Conservation (phyloP, 2,113 vertebrate genomes). For the Esox niger region DNA sequence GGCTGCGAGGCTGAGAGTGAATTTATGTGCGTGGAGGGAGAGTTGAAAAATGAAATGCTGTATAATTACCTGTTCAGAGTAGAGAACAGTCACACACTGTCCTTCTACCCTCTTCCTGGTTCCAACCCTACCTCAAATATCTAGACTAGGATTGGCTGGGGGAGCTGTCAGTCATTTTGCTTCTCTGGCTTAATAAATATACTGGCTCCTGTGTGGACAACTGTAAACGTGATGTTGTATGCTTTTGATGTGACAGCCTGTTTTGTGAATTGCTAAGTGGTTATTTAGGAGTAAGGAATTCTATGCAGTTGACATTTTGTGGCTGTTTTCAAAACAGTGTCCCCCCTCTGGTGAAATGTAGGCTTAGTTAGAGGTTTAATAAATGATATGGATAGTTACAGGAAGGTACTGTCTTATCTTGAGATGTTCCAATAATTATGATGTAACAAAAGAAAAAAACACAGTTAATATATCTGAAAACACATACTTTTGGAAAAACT, state of each 20-base stretch:
- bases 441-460: no score
- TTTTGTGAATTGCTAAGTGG: background rate
- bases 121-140: constrained; percentile 3
- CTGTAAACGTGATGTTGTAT: background rate
- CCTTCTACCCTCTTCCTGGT: constrained; percentile 31
- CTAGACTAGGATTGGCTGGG: constrained; percentile 28
- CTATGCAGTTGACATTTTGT: background rate
- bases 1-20: background rate
- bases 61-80: constrained; percentile 40
- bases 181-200: background rate
- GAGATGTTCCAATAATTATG: no score
- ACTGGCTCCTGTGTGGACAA: background rate
- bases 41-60: constrained; percentile 16
- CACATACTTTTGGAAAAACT: no score
- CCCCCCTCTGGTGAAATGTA: no score
- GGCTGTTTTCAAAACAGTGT: no score
- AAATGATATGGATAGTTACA: no score
- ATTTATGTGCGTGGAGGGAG: constrained; percentile 1
- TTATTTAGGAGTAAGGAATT: background rate
- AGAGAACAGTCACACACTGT: constrained; percentile 61
- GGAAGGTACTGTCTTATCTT: no score
- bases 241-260: background rate
- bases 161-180: constrained; percentile 35
- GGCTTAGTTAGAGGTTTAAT: no score
- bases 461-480: no score